A percentile compares a stretch with the other conserved stretches of the same genome.
phyloP scores from a whole-genome alignment of 2,113 vertebrate genomes.

The Asarcornis scutulata region DNA sequence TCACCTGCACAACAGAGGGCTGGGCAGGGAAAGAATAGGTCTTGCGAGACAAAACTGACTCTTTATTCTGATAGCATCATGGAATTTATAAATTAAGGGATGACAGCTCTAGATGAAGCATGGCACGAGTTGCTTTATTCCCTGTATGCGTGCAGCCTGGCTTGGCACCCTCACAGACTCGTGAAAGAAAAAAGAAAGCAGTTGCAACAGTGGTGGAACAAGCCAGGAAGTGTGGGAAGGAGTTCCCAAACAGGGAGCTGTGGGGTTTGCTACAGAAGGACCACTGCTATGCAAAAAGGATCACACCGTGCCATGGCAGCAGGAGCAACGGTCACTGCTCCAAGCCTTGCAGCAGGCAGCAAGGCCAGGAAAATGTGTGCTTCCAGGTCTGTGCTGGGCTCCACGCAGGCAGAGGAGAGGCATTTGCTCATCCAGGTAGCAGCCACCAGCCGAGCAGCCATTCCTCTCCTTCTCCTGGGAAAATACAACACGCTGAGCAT shows the following conservation, averaged over 20 bases:
- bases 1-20: not conserved
- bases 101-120: conserved; percentile 20
- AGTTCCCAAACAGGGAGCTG: not conserved
- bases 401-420: not conserved
- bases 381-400: not conserved
- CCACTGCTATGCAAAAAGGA: not conserved
- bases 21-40: not conserved
- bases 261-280: not conserved
- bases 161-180: not conserved
- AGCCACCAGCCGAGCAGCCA: not conserved
- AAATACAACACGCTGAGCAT: not conserved
- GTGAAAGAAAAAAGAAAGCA: not conserved
- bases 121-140: conserved; percentile 8
- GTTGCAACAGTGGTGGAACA: not conserved
- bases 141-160: not conserved
- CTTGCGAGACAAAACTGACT: conserved; percentile 41
- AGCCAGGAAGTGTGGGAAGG: not conserved
- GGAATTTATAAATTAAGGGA: conserved; percentile 51
- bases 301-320: not conserved
- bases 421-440: not conserved
- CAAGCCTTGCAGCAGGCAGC: not conserved
- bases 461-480: not conserved
- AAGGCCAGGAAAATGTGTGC: accelerated
- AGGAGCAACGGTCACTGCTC: accelerated
- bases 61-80: conserved; percentile 50